phyloP scores from a whole-genome alignment of 2,888 invertebrate genomes.

The Autographa pulchrina region DNA sequence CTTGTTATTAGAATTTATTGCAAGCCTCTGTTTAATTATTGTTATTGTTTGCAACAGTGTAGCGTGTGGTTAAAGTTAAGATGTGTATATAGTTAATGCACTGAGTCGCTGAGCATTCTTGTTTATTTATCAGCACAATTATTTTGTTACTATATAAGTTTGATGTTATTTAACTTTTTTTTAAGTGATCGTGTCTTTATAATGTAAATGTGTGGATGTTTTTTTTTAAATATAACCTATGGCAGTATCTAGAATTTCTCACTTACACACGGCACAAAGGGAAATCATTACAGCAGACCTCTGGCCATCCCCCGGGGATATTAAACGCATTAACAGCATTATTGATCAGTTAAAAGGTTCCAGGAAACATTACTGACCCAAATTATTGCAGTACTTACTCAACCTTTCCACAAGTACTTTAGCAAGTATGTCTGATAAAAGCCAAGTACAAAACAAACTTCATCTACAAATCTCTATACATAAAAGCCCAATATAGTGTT shows the following conservation, averaged over 20 bases:
- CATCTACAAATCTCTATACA: background rate
- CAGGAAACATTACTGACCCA: background rate
- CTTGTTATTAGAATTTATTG: constrained; percentile 2
- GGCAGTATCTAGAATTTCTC: background rate
- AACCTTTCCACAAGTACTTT: background rate
- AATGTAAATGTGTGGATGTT: too few relatives aligned
- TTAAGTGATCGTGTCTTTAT: too few relatives aligned
- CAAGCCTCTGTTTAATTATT: background rate
- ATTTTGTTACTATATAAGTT: too few relatives aligned
- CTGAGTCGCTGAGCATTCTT: too few relatives aligned
- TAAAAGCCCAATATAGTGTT: background rate
- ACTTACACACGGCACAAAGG: background rate
- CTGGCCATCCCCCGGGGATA: background rate
- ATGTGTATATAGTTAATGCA: background rate
- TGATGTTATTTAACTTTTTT: too few relatives aligned
- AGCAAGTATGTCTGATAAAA: too few relatives aligned
- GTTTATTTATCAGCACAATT: too few relatives aligned
- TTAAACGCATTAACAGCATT: background rate
- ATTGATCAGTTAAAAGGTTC: background rate
- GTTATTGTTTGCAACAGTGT: background rate
- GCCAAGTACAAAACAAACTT: background rate
- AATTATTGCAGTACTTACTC: background rate
- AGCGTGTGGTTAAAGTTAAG: background rate
- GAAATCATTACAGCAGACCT: background rate
- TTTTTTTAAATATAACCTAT: too few relatives aligned